phyloP scores from a whole-genome alignment of 2,888 invertebrate genomes.

The Aphrophora alni region DNA sequence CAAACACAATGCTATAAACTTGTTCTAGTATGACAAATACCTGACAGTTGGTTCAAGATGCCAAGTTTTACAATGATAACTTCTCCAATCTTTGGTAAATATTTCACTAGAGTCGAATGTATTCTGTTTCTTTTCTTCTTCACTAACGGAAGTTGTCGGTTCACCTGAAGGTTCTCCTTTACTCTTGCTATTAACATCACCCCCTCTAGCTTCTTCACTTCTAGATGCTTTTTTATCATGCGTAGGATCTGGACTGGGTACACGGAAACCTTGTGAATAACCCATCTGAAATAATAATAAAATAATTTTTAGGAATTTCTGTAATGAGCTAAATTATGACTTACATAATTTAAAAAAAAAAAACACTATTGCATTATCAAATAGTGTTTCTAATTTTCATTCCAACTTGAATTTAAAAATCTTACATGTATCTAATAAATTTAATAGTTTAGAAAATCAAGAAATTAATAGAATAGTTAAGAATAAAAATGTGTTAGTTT shows the following conservation, averaged over 20 bases:
- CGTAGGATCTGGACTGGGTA: conserved; percentile 57
- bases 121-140: conserved; percentile 58
- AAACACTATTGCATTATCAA: no score
- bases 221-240: conserved; percentile 24
- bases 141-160: conserved; percentile 45
- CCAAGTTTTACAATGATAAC: conserved; percentile 95
- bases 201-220: conserved; percentile 40
- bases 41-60: conserved; percentile 93
- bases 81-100: conserved; percentile 81
- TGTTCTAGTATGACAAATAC: no score
- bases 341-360: no score
- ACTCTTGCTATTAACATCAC: conserved; percentile 22
- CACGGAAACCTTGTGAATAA: conserved; percentile 51
- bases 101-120: conserved; percentile 56
- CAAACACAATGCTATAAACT: no score
- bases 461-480: no score
- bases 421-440: no score
- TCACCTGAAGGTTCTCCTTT: conserved; percentile 11
- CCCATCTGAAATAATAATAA: conserved; percentile 33
- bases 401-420: no score
- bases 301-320: neutral
- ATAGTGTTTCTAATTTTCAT: no score
- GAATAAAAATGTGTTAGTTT: no score
- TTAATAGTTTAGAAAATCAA: no score
- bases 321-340: neutral